These are phyloP conservation scores for Saccostrea cuccullata DNA, from an alignment of 1,140 invertebrate species.

Conservation along the genomic window DNA sequence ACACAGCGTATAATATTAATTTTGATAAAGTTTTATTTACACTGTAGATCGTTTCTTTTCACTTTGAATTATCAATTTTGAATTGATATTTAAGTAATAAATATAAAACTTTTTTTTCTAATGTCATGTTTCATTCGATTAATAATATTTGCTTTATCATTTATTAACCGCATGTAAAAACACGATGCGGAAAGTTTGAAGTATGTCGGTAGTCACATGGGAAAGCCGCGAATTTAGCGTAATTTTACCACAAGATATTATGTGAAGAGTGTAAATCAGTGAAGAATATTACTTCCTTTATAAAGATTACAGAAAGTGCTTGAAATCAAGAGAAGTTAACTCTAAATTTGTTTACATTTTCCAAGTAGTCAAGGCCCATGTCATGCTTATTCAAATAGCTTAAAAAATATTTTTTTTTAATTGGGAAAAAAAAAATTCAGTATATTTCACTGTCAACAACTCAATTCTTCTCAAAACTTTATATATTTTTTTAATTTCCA, in stretches of 20 bases:
- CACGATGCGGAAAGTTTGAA: slow-evolving; percentile 15
- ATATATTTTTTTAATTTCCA: too few species aligned
- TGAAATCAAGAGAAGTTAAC: slow-evolving; percentile 18
- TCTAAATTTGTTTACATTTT: slow-evolving; percentile 8
- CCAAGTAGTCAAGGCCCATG: not conserved
- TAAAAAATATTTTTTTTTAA: too few species aligned
- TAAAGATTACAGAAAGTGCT: not conserved
- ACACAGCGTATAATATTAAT: too few species aligned
- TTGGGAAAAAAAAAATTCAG: too few species aligned
- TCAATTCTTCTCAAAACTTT: too few species aligned
- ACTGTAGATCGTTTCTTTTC: not conserved
- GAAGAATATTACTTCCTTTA: slow-evolving; percentile 19
- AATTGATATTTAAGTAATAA: not conserved
- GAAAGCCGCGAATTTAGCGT: slow-evolving; percentile 29
- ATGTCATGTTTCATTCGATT: not conserved
- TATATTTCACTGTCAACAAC: too few species aligned
- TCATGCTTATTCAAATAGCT: not conserved
- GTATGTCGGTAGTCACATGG: slow-evolving; percentile 21
- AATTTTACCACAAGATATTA: slow-evolving; percentile 31
- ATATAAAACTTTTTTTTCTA: not conserved
- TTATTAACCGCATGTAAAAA: not conserved
- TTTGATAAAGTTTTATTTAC: not conserved
- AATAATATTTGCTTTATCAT: not conserved
- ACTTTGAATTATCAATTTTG: not conserved
- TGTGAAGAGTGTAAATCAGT: not conserved